A percentile compares a stretch with the other conserved stretches of the same genome.
Evolutionary conservation across 2,888 invertebrate species (phyloP).

Genomic region (Anthophora plumipes): DNA sequence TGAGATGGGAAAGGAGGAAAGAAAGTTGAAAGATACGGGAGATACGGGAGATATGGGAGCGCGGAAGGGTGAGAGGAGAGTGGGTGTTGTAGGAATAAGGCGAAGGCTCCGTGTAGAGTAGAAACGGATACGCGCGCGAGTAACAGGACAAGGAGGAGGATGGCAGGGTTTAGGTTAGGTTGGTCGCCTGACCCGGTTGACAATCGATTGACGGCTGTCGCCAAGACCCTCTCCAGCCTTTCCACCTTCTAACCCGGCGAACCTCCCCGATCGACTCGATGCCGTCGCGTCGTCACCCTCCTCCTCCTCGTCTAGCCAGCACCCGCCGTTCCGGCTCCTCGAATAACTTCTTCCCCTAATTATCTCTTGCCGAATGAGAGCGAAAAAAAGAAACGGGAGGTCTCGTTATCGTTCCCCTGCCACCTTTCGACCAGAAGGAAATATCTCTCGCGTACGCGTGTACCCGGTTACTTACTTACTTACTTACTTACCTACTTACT

Average conservation of each 20-base stretch:
- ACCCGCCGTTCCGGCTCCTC: slow-evolving; percentile 52
- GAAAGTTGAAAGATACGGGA: background rate
- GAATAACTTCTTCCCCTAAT: slow-evolving; percentile 74
- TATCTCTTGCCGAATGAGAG: slow-evolving; percentile 50
- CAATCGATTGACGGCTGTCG: slow-evolving; percentile 85
- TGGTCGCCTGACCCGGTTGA: slow-evolving; percentile 84
- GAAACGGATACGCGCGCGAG: slow-evolving; percentile 63
- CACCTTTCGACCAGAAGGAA: no score
- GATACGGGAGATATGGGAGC: background rate
- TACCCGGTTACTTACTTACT: no score
- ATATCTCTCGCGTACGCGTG: no score
- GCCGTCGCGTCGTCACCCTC: no score
- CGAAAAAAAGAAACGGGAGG: background rate
- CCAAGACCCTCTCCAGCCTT: slow-evolving; percentile 82
- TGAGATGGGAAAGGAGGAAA: background rate
- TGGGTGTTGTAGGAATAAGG: slow-evolving; percentile 10
- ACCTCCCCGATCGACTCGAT: slow-evolving; percentile 72
- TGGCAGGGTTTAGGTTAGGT: slow-evolving; percentile 80
- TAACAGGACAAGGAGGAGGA: slow-evolving; percentile 60
- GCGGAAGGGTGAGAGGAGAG: background rate
- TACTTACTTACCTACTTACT: no score
- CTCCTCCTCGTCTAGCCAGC: slow-evolving; percentile 80
- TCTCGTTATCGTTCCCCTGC: background rate
- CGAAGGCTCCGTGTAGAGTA: slow-evolving; percentile 26
- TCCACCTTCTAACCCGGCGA: slow-evolving; percentile 72